Base-by-base conservation (phyloP, 2,888 invertebrate species). In the Drosophila mettleri region DNA sequence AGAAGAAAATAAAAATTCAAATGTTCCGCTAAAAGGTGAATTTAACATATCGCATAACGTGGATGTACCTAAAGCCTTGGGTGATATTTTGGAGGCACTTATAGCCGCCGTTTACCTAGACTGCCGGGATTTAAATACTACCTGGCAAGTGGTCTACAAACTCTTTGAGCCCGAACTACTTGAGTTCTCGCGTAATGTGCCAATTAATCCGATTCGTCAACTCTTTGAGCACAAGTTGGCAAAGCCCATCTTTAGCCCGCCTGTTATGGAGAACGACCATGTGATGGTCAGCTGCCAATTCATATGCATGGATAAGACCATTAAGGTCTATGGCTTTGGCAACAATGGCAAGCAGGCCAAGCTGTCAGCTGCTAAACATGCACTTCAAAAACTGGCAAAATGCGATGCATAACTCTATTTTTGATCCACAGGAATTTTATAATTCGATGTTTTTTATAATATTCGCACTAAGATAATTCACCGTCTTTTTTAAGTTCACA, bases 71-170 rank as follows among this genome's bases (percentile, higher is more conserved):
- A 96, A 97, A 93, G 95, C 95, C 0, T 93, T 99, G 31, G 98
- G 99, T 12, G 99, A 99, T 92, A 93, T 99, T 38, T 97, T 98
- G 91, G 99, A 99, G 92, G 96, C 99, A 0, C 88, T 98, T 0
- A 95, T 96, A 22, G 99, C 98, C 1, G 99, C 98, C 0, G 94
- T 98, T n/a, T 98, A 94, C 92, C 92, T 99, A 45, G 99, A 99
- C 92, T 95, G 95, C 27, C 96, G 96, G 86, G 93, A 95, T 89
- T 90, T 98, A n/a, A 86, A 93, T 9, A 91, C 89, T 0, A 95
- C 96, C n/a, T 99, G 97, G 98, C 92, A 93, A 31, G 95, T 98
- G 0, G 94, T 97, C 74, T 97, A 97, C 91, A 93, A 94, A 51
- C 93, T 99, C 41, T 97, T 99, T 96, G 94, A 95, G 90, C 94